phyloP scores from a whole-genome alignment of 1,140 invertebrate genomes.

The Diuraphis noxia region DNA sequence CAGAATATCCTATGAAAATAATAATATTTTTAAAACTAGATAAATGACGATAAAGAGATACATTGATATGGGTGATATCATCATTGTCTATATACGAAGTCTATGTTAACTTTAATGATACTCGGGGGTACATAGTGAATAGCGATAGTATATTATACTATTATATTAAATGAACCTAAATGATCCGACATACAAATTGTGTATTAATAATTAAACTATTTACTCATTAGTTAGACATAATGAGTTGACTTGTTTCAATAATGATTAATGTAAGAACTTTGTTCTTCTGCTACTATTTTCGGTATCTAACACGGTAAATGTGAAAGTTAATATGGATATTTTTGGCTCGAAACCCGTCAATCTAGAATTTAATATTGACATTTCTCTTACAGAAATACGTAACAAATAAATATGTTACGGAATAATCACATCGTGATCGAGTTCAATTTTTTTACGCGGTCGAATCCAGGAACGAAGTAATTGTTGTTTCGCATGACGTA shows the following conservation, averaged over 20 bases:
- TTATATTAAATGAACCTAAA: not conserved
- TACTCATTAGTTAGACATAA: not conserved
- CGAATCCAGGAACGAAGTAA: not conserved
- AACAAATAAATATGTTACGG: not conserved
- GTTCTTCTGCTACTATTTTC: not conserved
- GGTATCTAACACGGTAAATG: not conserved
- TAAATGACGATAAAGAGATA: not conserved
- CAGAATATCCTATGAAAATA: not conserved
- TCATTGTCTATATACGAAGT: not conserved
- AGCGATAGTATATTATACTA: not conserved
- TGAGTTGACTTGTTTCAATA: not conserved
- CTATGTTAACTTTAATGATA: not conserved
- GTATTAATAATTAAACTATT: not conserved
- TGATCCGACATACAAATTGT: not conserved
- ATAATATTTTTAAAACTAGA: not conserved
- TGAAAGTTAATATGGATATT: conserved; percentile 28
- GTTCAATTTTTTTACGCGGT: not conserved
- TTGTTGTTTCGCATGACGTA: not conserved
- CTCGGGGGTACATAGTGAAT: not conserved
- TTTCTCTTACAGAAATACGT: not conserved
- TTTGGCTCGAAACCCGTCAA: not conserved
- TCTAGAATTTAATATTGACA: not conserved
- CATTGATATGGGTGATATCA: not conserved
- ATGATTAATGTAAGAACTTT: not conserved
- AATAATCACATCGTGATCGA: not conserved